phyloP scores from a whole-genome alignment of 2,888 invertebrate genomes.

The Hemithea aestivaria region DNA sequence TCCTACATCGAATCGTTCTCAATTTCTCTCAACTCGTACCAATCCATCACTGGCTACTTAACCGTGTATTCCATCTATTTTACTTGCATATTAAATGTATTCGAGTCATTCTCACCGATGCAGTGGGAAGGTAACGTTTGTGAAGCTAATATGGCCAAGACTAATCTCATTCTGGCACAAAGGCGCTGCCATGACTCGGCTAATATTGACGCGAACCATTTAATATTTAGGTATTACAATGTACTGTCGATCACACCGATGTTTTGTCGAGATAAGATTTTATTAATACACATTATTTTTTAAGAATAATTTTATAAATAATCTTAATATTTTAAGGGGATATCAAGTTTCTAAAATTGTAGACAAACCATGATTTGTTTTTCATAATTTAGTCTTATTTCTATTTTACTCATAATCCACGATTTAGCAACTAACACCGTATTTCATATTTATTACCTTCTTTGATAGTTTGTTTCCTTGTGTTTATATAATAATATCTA shows the following conservation, averaged over 20 bases:
- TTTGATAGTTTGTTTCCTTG: too few species aligned
- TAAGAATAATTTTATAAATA: too few species aligned
- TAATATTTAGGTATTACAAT: conserved; percentile 73
- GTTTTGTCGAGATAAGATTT: conserved; percentile 5
- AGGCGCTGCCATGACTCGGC: conserved; percentile 73
- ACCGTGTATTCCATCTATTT: conserved; percentile 7
- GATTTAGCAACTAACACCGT: too few species aligned
- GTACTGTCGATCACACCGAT: conserved; percentile 45
- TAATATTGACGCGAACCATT: conserved; percentile 69
- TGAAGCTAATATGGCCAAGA: conserved; percentile 63
- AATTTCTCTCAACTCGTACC: neutral
- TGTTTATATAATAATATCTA: too few species aligned
- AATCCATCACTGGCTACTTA: conserved; percentile 15
- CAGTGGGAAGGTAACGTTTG: conserved; percentile 33
- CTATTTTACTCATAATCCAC: too few species aligned
- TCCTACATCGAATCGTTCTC: too few species aligned
- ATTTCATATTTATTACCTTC: too few species aligned
- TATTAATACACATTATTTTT: too few species aligned
- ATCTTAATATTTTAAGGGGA: too few species aligned
- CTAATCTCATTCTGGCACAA: conserved; percentile 70
- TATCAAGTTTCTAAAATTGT: too few species aligned
- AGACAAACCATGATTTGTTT: too few species aligned
- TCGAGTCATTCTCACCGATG: conserved; percentile 34
- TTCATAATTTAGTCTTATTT: too few species aligned
- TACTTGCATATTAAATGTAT: conserved; percentile 24